phyloP scores from a whole-genome alignment of 2,888 invertebrate species.

The Sclerodermus sp. region DNA sequence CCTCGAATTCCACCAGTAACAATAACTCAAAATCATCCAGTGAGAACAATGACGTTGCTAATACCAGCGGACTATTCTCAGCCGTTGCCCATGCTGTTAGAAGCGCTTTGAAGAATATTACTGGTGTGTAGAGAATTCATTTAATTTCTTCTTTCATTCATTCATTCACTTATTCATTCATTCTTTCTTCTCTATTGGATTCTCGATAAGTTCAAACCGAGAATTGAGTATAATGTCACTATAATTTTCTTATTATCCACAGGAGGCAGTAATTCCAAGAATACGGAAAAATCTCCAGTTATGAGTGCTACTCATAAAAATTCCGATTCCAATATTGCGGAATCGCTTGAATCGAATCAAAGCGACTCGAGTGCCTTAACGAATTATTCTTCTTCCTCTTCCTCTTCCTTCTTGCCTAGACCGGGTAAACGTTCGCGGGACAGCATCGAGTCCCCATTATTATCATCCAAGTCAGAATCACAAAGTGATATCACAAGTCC shows the following conservation, averaged over 20 bases:
- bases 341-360: too few species aligned
- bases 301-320: too few species aligned
- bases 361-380: too few species aligned
- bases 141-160: conserved; percentile 4
- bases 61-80: conserved; percentile 39
- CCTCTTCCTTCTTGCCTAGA: too few species aligned
- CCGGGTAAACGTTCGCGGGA: conserved; percentile 40
- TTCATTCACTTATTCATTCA: neutral
- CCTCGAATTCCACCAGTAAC: conserved; percentile 6
- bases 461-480: conserved; percentile 5
- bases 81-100: conserved; percentile 42
- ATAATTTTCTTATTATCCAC: too few species aligned
- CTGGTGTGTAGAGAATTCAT: conserved; percentile 28
- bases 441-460: conserved; percentile 10
- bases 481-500: conserved; percentile 27
- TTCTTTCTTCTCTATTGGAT: too few species aligned
- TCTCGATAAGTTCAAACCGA: too few species aligned
- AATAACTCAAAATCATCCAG: conserved; percentile 4
- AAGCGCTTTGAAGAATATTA: conserved; percentile 40
- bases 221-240: too few species aligned
- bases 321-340: too few species aligned
- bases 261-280: too few species aligned
- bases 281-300: too few species aligned
- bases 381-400: too few species aligned
- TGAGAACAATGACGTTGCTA: conserved; percentile 4